Conservation (phyloP, 2,888 invertebrate species). For the Orgyia antiqua region DNA sequence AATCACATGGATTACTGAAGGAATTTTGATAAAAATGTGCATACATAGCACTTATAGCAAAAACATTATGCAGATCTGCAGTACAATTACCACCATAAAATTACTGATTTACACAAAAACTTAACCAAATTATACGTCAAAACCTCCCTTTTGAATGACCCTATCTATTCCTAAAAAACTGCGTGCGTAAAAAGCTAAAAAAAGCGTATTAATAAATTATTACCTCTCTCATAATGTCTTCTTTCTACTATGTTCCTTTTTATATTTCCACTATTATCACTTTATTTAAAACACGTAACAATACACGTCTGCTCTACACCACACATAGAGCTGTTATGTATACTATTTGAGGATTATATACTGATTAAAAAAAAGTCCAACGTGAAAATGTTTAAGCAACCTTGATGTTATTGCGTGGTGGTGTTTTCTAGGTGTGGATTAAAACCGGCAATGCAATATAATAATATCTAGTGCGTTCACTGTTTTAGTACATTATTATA, state of each 20-base stretch:
- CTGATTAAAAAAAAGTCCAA: slow-evolving; percentile 24
- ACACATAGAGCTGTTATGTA: slow-evolving; percentile 28
- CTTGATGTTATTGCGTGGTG: slow-evolving; percentile 8
- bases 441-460: neutral
- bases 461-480: neutral
- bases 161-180: no score
- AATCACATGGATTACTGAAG: no score
- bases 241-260: slow-evolving; percentile 10
- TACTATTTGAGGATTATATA: slow-evolving; percentile 14
- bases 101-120: no score
- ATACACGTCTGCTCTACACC: slow-evolving; percentile 32
- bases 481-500: neutral
- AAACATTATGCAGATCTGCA: no score
- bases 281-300: slow-evolving; percentile 4
- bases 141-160: no score
- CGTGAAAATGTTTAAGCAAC: slow-evolving; percentile 23
- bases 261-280: slow-evolving; percentile 12
- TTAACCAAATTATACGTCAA: no score
- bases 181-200: no score
- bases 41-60: no score
- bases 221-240: no score
- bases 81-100: no score
- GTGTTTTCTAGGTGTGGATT: slow-evolving; percentile 4
- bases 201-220: no score
- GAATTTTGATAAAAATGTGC: no score